Evolutionary conservation across 2,113 vertebrate genomes (phyloP).

Genomic region (Syrrhaptes paradoxus): DNA sequence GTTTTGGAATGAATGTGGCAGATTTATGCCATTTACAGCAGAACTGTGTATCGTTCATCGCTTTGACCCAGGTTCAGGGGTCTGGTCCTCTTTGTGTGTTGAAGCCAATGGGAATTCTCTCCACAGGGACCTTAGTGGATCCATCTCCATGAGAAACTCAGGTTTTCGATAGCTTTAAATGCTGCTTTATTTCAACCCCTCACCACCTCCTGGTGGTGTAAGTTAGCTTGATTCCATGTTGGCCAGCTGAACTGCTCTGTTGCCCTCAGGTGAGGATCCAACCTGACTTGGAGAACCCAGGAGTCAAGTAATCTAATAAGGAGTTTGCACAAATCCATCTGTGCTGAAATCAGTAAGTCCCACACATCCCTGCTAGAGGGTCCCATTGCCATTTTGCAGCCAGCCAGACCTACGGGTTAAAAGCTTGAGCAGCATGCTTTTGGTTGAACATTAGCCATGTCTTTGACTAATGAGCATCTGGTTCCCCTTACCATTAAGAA

Average conservation of each 20-base stretch:
- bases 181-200: slow-evolving; percentile 10
- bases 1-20: slow-evolving; percentile 59
- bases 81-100: slow-evolving; percentile 42
- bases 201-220: background rate
- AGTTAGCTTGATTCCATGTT: background rate
- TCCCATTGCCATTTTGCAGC: background rate
- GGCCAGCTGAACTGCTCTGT: background rate
- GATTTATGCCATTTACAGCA: slow-evolving; percentile 54
- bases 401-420: background rate
- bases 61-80: slow-evolving; percentile 53
- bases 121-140: slow-evolving; percentile 1
- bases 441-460: background rate
- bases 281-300: background rate
- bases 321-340: background rate
- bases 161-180: slow-evolving; percentile 31
- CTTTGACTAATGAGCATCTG: slow-evolving; percentile 50
- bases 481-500: slow-evolving; percentile 19
- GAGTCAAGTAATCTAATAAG: background rate
- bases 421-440: background rate
- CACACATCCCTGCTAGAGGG: background rate
- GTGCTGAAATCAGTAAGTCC: background rate
- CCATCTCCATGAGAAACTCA: background rate
- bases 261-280: background rate
- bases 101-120: slow-evolving; percentile 51
- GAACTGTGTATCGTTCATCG: slow-evolving; percentile 50